phyloP scores from a whole-genome alignment of 1,140 invertebrate species.

The Choristoneura fumiferana region DNA sequence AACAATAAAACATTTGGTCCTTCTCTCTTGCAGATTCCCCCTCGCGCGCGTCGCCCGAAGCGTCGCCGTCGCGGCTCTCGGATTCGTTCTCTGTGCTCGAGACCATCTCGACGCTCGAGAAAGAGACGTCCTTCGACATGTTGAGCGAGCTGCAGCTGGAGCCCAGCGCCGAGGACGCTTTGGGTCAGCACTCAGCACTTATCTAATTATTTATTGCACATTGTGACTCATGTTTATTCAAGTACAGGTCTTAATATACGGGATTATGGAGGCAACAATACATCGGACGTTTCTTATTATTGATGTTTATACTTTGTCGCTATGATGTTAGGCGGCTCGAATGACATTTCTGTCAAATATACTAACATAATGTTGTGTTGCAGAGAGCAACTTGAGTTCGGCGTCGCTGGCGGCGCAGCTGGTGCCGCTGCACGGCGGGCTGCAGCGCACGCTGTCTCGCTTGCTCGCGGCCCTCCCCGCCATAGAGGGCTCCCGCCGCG shows the following conservation, averaged over 20 bases:
- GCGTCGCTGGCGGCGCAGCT: slow-evolving; percentile 38
- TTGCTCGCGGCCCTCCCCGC: slow-evolving; percentile 35
- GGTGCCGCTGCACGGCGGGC: slow-evolving; percentile 26
- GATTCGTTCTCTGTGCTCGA: background rate
- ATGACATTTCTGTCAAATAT: too few species aligned
- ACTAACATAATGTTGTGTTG: too few species aligned
- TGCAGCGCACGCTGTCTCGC: slow-evolving; percentile 37
- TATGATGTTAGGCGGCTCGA: too few species aligned
- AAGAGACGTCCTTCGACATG: slow-evolving; percentile 37
- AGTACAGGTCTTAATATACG: too few species aligned
- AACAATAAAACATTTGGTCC: too few species aligned
- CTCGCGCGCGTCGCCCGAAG: background rate
- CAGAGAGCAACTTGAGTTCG: slow-evolving; percentile 15
- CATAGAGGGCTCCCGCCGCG: slow-evolving; percentile 17
- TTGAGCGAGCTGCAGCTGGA: slow-evolving; percentile 30
- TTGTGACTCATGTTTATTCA: too few species aligned
- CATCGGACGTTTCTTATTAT: too few species aligned
- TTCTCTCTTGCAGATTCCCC: background rate
- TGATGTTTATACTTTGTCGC: too few species aligned
- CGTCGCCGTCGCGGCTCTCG: background rate
- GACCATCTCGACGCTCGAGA: slow-evolving; percentile 3
- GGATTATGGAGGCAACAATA: too few species aligned
- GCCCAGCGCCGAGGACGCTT: slow-evolving; percentile 22
- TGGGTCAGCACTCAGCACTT: slow-evolving; percentile 29
- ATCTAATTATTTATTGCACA: too few species aligned